Conservation (phyloP, 2,888 invertebrate species). For the Hymenopus coronatus region DNA sequence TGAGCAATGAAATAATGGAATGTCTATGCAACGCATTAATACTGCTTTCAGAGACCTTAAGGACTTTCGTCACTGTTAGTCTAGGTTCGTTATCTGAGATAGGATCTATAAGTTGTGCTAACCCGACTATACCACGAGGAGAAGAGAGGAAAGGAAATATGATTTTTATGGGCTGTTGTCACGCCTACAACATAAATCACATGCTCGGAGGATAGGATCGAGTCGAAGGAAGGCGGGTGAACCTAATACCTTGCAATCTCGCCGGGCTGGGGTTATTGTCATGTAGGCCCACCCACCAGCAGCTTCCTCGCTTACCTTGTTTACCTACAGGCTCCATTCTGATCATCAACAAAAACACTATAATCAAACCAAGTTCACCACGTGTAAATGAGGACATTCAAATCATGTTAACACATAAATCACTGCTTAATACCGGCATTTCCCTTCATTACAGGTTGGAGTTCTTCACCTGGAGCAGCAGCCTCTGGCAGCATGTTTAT, state of each 20-base stretch:
- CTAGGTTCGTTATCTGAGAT: not conserved
- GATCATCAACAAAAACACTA: not conserved
- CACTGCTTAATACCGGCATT: not conserved
- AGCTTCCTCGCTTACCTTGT: not conserved
- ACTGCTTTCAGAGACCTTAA: not conserved
- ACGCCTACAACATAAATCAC: constrained; percentile 23
- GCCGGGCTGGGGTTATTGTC: not conserved
- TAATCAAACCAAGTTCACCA: not conserved
- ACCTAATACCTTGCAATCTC: not conserved
- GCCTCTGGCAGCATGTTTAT: too few species aligned
- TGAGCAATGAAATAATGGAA: not conserved
- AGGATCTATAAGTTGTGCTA: not conserved
- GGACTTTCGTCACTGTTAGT: not conserved
- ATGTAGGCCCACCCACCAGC: not conserved
- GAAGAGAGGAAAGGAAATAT: constrained; percentile 18
- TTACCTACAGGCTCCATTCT: not conserved
- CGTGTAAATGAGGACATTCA: not conserved
- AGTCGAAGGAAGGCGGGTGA: not conserved
- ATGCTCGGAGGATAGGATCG: not conserved
- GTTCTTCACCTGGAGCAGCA: not conserved
- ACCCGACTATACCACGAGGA: not conserved
- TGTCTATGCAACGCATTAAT: not conserved
- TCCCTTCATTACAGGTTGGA: not conserved
- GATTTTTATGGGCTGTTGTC: constrained; percentile 26
- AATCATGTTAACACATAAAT: not conserved